Conservation (phyloP, 2,797 vertebrate genomes). For the Hoplostethus mediterraneus region DNA sequence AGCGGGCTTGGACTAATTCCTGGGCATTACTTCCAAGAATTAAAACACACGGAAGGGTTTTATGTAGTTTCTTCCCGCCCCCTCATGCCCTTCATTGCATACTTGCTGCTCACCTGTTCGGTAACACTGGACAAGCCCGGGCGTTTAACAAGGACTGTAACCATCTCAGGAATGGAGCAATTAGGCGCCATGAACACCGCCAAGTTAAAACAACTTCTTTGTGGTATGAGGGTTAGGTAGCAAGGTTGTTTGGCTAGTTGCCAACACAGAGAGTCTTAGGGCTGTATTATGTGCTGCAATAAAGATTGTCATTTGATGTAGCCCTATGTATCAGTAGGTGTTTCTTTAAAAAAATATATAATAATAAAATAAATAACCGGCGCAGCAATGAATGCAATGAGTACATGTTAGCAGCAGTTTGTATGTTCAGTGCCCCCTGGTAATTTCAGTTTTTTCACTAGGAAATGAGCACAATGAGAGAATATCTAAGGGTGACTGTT, state of each 20-base stretch:
- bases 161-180: neutral
- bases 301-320: no score
- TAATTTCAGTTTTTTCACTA: no score
- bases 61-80: neutral
- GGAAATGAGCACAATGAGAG: no score
- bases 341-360: no score
- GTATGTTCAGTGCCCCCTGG: no score
- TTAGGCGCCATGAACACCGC: conserved; percentile 73
- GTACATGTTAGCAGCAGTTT: no score
- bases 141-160: rapidly evolving
- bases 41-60: neutral
- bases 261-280: neutral
- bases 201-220: conserved; percentile 35
- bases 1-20: conserved; percentile 27
- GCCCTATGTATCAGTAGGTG: no score
- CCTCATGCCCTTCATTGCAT: rapidly evolving
- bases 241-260: neutral
- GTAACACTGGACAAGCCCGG: neutral
- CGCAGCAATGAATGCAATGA: no score
- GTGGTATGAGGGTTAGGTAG: neutral
- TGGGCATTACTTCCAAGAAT: neutral
- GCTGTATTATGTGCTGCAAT: rapidly evolving
- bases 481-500: no score
- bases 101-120: no score
- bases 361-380: no score